phyloP scores from a whole-genome alignment of 2,113 vertebrate genomes.

The Paramormyrops kingsleyae region DNA sequence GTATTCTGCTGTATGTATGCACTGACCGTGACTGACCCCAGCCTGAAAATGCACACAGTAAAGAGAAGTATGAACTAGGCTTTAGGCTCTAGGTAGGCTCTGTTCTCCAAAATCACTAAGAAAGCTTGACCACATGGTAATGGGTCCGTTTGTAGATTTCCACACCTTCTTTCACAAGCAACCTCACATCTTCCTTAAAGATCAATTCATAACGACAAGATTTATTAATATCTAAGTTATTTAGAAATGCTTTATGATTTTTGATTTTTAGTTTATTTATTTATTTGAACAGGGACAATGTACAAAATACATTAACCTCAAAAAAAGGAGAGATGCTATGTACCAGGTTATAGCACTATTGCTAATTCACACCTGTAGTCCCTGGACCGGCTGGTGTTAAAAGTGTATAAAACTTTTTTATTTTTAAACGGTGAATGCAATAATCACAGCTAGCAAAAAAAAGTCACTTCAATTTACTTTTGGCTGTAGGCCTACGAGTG shows the following conservation, averaged over 20 bases:
- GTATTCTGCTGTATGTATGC: too few relatives aligned
- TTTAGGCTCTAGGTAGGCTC: conserved; percentile 54
- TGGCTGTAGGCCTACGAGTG: neutral
- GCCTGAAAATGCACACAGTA: neutral
- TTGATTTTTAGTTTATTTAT: too few relatives aligned
- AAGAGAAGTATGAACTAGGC: neutral
- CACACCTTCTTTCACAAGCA: conserved; percentile 79
- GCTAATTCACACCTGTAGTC: too few relatives aligned
- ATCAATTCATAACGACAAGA: neutral
- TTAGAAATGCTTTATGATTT: neutral
- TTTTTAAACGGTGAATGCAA: neutral
- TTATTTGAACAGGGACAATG: too few relatives aligned
- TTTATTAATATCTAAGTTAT: neutral
- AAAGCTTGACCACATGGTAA: conserved; percentile 78
- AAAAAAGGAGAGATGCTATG: too few relatives aligned
- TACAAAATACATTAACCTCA: too few relatives aligned
- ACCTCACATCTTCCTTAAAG: conserved; percentile 58
- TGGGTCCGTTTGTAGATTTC: conserved; percentile 79
- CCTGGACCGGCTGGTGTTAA: too few relatives aligned
- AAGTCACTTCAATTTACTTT: neutral
- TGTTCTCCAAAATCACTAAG: conserved; percentile 79
- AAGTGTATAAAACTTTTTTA: too few relatives aligned
- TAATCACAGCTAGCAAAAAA: neutral
- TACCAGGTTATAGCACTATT: too few relatives aligned
- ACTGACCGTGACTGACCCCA: too few relatives aligned